A percentile compares a stretch with the other conserved stretches of the same genome.
Conservation (phyloP, 2,113 vertebrate species). For the Lonchura striata region DNA sequence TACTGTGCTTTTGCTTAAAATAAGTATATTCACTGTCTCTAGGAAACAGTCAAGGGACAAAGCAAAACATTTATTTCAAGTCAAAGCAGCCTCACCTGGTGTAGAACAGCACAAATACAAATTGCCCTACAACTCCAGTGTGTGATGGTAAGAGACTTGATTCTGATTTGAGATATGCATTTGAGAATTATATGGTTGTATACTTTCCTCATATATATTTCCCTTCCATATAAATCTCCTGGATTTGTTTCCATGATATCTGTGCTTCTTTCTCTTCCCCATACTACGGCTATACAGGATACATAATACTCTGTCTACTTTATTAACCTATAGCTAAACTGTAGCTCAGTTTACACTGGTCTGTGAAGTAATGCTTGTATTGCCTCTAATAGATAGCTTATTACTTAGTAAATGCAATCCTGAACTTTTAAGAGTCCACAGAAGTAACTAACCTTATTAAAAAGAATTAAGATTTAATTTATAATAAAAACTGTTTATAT, state of each 20-base stretch:
- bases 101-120: neutral
- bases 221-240: neutral
- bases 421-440: neutral
- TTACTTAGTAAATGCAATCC: neutral
- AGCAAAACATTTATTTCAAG: neutral
- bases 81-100: neutral
- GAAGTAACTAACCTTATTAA: neutral
- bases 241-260: neutral
- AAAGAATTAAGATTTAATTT: neutral
- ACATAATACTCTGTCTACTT: neutral
- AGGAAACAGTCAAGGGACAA: neutral
- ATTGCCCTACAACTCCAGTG: neutral
- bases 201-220: neutral
- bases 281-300: neutral
- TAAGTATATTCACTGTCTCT: neutral
- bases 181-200: neutral
- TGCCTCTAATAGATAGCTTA: neutral
- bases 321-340: neutral
- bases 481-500: neutral
- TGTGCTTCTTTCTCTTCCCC: neutral
- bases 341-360: neutral
- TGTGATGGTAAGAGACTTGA: accelerated
- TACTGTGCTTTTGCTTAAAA: neutral
- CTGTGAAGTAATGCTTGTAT: neutral
- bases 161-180: neutral